Percentiles rank a stretch among this genome's conserved stretches.
Conservation (phyloP, 2,797 vertebrate species). For the Brachyrhaphis roseni region DNA sequence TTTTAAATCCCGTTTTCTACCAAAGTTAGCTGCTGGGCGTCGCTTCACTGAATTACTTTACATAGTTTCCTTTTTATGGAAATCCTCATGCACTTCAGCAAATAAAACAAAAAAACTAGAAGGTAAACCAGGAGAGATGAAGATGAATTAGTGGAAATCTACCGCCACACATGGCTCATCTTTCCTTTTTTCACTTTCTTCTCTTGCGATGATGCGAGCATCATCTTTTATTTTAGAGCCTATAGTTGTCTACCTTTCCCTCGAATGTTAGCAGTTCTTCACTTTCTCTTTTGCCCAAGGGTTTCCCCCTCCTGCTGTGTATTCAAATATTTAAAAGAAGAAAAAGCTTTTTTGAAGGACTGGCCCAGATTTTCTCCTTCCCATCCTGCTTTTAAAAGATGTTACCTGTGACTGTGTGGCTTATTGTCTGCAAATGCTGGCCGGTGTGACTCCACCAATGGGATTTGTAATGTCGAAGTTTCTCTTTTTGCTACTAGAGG, state of each 20-base stretch:
- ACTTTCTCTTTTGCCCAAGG: constrained; percentile 6
- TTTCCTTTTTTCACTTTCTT: constrained; percentile 15
- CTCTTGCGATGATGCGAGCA: constrained; percentile 15
- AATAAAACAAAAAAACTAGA: background rate
- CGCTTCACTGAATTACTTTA: constrained; percentile 15
- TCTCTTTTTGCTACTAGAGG: constrained; percentile 27
- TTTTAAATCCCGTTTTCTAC: constrained; percentile 33
- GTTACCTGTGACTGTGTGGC: constrained; percentile 12
- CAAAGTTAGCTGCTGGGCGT: constrained; percentile 22
- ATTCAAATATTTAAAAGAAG: constrained; percentile 56
- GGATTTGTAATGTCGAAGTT: background rate
- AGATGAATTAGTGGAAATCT: constrained; percentile 3
- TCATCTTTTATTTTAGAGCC: constrained; percentile 25
- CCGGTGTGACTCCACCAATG: background rate
- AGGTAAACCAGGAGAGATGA: background rate
- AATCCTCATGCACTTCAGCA: constrained; percentile 7
- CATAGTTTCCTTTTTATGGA: constrained; percentile 48
- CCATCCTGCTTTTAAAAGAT: constrained; percentile 22
- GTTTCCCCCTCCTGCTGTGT: background rate
- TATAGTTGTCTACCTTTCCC: background rate
- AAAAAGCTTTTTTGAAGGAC: constrained; percentile 76
- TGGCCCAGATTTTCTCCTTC: constrained; percentile 63
- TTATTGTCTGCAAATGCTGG: background rate
- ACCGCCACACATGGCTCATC: background rate
- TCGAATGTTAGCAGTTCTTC: constrained; percentile 12